Base-by-base conservation (phyloP, 2,888 invertebrate species). In the Hypomecis punctinalis region DNA sequence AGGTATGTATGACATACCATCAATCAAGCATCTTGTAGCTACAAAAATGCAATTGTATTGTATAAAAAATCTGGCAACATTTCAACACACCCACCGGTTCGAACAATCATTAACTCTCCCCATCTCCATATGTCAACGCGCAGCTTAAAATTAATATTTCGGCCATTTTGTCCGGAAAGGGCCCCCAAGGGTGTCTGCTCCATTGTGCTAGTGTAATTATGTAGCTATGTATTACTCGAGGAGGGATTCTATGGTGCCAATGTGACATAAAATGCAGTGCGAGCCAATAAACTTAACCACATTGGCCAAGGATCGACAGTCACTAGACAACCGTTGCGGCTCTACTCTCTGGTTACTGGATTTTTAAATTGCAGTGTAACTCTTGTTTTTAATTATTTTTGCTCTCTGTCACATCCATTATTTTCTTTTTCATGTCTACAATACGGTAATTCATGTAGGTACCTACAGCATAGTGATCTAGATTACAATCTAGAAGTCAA, bases 171-270 rank as follows among this genome's bases (percentile, higher is more conserved):
- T 52, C 71, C 72, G 75, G 76, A 74, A 73, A 75, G 68, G 75
- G 69, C 74, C 73, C 76, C 59, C 69, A 69, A 69, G 63, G 75
- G 76, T 78, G 77, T 77, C 73, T 72, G 71, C 63, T 65, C 74
- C 74, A 80, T 83, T 84, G 85, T 84, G 72, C 63, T 66, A 56
- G 8, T 70, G 77, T 83, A 83, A 86, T 85, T 84, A 85, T 83
- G 81, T 80, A 77, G 79, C 82, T 77, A 81, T 81, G 77, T 78
- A 76, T 69, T 48, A 54, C 58, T 57, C 63, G 69, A 71, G 45
- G 62, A 73, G 72, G 71, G 62, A 53, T 45, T 47, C 43, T 23
- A 54, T 58, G 59, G 64, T 64, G 64, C 55, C 60, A 64, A 43
- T 56, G 57, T 9, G 45, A 52, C 40, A 51, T 37, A 51, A 6